These are phyloP conservation scores for Triplophysa bombifrons DNA, from an alignment of 2,797 vertebrate genomes.

Conservation along the genomic window DNA sequence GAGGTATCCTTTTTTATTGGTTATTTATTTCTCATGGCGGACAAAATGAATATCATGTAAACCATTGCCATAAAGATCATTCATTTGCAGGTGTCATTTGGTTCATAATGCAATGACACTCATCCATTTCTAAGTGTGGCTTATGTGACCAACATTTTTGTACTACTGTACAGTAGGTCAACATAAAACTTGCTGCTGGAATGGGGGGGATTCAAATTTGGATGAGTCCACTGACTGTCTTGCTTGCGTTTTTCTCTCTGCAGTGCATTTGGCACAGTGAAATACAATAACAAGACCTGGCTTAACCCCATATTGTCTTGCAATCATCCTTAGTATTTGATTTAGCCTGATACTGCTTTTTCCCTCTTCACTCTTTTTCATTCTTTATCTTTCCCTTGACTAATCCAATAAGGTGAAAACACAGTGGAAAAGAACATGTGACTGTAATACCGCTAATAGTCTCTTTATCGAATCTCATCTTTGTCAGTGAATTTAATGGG, in stretches of 20 bases:
- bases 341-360: constrained; percentile 44
- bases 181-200: background rate
- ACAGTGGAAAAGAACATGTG: constrained; percentile 57
- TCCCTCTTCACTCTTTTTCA: background rate
- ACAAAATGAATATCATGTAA: too few relatives aligned
- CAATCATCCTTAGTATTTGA: constrained; percentile 48
- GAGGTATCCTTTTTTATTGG: too few relatives aligned
- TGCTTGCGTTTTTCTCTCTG: constrained; percentile 38
- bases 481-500: constrained; percentile 61
- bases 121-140: background rate
- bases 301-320: constrained; percentile 51
- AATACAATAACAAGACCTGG: constrained; percentile 51
- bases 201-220: constrained; percentile 31
- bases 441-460: constrained; percentile 61
- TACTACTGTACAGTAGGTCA: background rate
- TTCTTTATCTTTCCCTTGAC: constrained; percentile 44
- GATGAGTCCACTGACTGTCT: constrained; percentile 39
- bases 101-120: background rate
- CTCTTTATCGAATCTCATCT: constrained; percentile 63
- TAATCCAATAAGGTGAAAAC: constrained; percentile 58
- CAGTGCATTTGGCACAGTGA: constrained; percentile 48
- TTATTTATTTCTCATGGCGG: too few relatives aligned
- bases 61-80: too few relatives aligned
- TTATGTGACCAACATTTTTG: background rate
- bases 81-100: too few relatives aligned